Base-by-base conservation (phyloP, 2,113 vertebrate species). In the Ctenomys sociabilis region DNA sequence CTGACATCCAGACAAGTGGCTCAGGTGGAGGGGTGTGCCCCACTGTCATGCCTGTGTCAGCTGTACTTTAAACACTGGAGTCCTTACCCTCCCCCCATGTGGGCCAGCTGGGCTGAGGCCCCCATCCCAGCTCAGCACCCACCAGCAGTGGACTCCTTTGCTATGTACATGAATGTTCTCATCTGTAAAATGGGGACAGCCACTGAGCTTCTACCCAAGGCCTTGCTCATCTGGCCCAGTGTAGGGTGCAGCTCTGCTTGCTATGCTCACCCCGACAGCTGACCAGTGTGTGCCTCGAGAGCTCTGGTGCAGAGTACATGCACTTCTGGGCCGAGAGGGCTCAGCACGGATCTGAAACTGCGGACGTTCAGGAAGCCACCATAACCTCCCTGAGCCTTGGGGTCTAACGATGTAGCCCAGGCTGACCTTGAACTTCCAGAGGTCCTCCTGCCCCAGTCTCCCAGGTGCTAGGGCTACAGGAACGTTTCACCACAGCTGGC, bases 1-100 rank as follows among this genome's bases (percentile, higher is more conserved):
- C 57, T 49, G 1, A 5, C 5, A 7, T 43, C 26, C 35, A 24
- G 4, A 21, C 0, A 0, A 30, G 37, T 32, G 43, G 59, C 49
- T 28, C 9, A 9, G 26, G 8, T 45, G 14, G 22, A 5, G 40
- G 45, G 70, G 52, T 35, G 89, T 17, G n/a, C 22, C 61, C 80
- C 45, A 64, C 12, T 4, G 5, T 0, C 49, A 59, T 4, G 1
- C 85, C 88, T 26, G 63, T 12, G 7, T 1, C 0, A 40, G 91
- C 40, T 81, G 90, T 93, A 97, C 97, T 97, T 97, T 97, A 96
- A 94, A 94, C 70, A 35, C 66, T 91, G 40, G 90, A 96, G 87
- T 93, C 93, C 84, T 89, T 1, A n/a, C 66, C 66, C 64, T 37
- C 80, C 85, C 77, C 37, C 73, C 93, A 72, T 17, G 86, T 0